Conservation (phyloP, 2,888 invertebrate species). For the Hemicrepidius hirtus region DNA sequence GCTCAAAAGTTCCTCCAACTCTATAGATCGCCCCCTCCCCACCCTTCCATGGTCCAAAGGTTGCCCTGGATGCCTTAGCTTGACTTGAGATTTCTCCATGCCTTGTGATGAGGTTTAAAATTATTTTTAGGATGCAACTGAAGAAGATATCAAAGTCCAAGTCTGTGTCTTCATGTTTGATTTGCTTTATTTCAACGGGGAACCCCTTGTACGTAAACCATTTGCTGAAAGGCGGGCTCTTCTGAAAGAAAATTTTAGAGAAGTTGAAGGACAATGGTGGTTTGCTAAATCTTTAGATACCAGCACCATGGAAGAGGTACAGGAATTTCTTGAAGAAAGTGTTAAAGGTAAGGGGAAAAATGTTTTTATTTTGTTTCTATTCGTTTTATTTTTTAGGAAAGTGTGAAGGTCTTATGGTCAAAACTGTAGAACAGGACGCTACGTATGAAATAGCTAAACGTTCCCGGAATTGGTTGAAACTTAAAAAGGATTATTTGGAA, state of each 20-base stretch:
- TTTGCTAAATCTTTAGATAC: conserved; percentile 92
- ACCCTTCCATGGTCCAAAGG: too few species aligned
- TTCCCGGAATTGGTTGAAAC: conserved; percentile 94
- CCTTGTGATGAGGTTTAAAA: too few species aligned
- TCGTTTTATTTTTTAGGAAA: conserved; percentile 79
- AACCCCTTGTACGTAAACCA: conserved; percentile 86
- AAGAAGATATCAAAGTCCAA: conserved; percentile 83
- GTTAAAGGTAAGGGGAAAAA: conserved; percentile 90
- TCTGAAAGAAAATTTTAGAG: conserved; percentile 82
- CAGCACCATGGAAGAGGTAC: conserved; percentile 90
- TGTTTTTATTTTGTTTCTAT: too few species aligned
- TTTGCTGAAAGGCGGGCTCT: conserved; percentile 84
- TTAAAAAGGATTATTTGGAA: conserved; percentile 98
- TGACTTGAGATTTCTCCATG: conserved; percentile 52
- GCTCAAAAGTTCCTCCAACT: too few species aligned
- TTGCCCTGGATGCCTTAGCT: conserved; percentile 37
- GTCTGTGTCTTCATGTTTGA: conserved; percentile 98
- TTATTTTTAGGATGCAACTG: conserved; percentile 79
- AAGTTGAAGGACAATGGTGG: conserved; percentile 87
- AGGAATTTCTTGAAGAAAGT: conserved; percentile 94
- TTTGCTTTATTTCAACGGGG: conserved; percentile 92
- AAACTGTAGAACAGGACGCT: conserved; percentile 91
- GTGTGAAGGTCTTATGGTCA: conserved; percentile 99
- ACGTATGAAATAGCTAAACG: conserved; percentile 98
- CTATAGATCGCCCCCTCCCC: too few species aligned